Conservation (phyloP, 92 coral and sea anemone species). For the Siderastrea siderea region DNA sequence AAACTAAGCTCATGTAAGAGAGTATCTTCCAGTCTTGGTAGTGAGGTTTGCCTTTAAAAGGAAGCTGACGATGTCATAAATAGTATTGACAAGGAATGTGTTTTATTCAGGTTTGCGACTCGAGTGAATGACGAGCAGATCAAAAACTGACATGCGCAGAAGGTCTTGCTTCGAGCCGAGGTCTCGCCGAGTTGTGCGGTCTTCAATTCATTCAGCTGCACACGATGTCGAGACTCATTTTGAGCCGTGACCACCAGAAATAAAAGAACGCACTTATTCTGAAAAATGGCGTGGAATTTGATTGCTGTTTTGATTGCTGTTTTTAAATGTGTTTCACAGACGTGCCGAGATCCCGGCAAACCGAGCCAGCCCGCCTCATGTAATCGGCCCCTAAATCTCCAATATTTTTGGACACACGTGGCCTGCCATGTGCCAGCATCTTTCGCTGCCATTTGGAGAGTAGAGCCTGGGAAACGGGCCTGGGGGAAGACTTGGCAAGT, state of each 20-base stretch:
- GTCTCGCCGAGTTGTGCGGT: constrained; percentile 29
- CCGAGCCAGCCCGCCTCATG: too few species aligned
- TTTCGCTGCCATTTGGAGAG: too few species aligned
- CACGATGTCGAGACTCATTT: constrained; percentile 2
- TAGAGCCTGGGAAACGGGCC: too few species aligned
- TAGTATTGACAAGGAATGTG: not conserved
- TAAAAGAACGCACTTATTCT: not conserved
- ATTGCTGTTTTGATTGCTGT: too few species aligned
- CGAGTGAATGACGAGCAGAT: constrained; percentile 66
- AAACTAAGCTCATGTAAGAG: not conserved
- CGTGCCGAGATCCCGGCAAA: too few species aligned
- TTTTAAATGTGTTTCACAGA: too few species aligned
- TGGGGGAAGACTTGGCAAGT: too few species aligned
- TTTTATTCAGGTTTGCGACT: not conserved
- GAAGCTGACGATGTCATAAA: constrained; percentile 10
- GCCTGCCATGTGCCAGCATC: too few species aligned
- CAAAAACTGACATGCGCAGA: constrained; percentile 54
- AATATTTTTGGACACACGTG: too few species aligned
- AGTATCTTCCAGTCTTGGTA: not conserved
- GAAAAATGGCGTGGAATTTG: not conserved
- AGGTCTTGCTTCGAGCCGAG: constrained; percentile 56
- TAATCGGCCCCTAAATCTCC: too few species aligned
- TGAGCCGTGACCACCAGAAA: not conserved
- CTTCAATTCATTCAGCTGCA: constrained; percentile 73
- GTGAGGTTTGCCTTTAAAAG: not conserved